Conservation (phyloP, 2,113 vertebrate genomes). For the Mugil cephalus region DNA sequence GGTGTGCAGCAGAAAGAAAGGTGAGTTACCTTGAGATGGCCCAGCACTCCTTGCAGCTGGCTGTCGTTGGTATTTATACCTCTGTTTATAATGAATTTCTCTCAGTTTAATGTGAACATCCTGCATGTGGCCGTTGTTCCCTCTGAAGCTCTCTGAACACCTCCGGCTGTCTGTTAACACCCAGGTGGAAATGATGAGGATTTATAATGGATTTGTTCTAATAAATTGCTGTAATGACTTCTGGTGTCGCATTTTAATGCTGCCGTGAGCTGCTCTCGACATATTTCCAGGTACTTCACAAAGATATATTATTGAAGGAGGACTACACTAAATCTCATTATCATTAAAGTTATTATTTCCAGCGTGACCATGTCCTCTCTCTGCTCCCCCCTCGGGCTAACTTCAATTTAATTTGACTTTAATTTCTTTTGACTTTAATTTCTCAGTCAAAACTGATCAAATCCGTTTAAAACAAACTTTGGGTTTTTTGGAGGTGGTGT, state of each 20-base stretch:
- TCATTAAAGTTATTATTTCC: slow-evolving; percentile 54
- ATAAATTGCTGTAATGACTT: slow-evolving; percentile 59
- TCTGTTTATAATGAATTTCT: slow-evolving; percentile 13
- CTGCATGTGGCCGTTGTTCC: neutral
- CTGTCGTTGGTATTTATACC: neutral
- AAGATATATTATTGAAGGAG: slow-evolving; percentile 39
- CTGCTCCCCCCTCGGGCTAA: neutral
- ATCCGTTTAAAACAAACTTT: neutral
- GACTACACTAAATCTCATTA: slow-evolving; percentile 48
- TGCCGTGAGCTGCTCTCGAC: slow-evolving; percentile 36
- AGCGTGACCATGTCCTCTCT: slow-evolving; percentile 1
- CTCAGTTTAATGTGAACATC: slow-evolving; percentile 14
- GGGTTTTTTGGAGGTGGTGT: no score
- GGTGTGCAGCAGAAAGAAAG: neutral
- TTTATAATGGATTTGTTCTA: slow-evolving; percentile 56
- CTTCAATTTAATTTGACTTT: slow-evolving; percentile 2
- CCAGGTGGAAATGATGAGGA: slow-evolving; percentile 28
- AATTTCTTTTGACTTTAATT: slow-evolving; percentile 1
- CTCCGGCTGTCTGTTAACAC: slow-evolving; percentile 27
- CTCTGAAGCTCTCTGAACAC: slow-evolving; percentile 30
- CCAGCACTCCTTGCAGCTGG: neutral
- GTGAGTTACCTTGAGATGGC: accelerated
- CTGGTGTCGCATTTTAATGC: slow-evolving; percentile 59
- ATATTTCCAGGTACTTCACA: slow-evolving; percentile 44
- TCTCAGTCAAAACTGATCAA: neutral